Conservation (phyloP, 2,113 vertebrate genomes). For the Pluvianellus socialis region DNA sequence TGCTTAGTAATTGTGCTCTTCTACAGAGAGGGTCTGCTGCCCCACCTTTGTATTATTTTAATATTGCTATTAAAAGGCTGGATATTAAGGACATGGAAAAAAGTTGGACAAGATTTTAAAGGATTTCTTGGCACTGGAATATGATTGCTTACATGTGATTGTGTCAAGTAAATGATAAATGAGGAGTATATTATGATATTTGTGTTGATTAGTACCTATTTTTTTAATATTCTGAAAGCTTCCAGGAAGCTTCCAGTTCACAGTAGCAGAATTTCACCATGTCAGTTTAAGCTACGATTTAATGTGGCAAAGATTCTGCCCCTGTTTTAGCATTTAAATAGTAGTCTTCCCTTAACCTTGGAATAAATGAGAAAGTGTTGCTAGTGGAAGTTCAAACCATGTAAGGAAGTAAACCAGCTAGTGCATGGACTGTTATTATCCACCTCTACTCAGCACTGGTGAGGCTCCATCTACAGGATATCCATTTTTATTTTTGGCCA, state of each 20-base stretch:
- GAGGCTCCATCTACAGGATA: background rate
- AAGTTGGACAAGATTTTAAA: background rate
- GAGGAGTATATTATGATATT: background rate
- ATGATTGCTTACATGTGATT: background rate
- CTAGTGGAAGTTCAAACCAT: background rate
- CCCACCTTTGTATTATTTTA: background rate
- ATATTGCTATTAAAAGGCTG: background rate
- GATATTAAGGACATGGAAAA: background rate
- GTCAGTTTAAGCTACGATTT: background rate
- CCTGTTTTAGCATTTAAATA: background rate
- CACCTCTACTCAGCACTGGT: background rate
- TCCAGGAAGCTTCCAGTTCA: background rate
- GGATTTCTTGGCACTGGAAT: background rate
- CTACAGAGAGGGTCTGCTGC: background rate
- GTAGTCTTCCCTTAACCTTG: background rate
- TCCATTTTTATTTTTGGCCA: background rate
- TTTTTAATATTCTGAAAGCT: background rate
- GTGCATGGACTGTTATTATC: background rate
- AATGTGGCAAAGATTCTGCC: background rate
- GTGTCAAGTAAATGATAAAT: background rate
- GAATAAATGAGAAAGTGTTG: background rate
- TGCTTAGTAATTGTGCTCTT: background rate
- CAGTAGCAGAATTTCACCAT: background rate
- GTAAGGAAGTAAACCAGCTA: background rate
- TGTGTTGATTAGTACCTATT: background rate